Evolutionary conservation across 2,797 vertebrate species (phyloP).

Genomic region (Siniperca scherzeri): DNA sequence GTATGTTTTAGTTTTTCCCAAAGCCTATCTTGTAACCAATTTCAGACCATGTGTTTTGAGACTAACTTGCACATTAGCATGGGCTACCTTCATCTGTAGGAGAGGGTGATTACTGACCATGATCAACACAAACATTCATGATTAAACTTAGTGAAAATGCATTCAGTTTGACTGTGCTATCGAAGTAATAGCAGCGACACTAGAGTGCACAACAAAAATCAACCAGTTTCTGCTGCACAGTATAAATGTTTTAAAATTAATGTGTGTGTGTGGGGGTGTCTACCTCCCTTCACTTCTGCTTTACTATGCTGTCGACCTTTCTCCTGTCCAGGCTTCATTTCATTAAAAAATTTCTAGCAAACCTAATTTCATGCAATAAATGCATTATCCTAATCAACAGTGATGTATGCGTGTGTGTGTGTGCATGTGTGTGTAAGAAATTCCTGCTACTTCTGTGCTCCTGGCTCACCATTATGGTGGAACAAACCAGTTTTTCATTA

Average conservation of each 20-base stretch:
- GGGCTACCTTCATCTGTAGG: background rate
- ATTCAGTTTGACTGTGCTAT: background rate
- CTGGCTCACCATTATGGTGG: conserved; percentile 57
- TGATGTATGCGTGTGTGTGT: conserved; percentile 49
- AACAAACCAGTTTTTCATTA: conserved; percentile 74
- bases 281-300: conserved; percentile 53
- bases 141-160: background rate
- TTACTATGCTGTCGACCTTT: conserved; percentile 52
- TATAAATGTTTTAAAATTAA: background rate
- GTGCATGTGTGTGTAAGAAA: conserved; percentile 39
- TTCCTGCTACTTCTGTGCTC: conserved; percentile 63
- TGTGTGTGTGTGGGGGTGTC: background rate
- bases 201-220: background rate
- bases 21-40: background rate
- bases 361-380: conserved; percentile 80
- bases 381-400: conserved; percentile 78
- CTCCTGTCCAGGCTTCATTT: conserved; percentile 62
- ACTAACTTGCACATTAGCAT: background rate
- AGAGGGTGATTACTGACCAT: background rate
- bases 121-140: background rate
- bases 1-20: background rate
- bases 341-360: conserved; percentile 64
- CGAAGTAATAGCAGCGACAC: background rate
- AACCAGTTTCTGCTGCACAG: background rate
- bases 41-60: background rate